Evolutionary conservation across 2,888 invertebrate genomes (phyloP).

Genomic region (Drosophila ezoana): DNA sequence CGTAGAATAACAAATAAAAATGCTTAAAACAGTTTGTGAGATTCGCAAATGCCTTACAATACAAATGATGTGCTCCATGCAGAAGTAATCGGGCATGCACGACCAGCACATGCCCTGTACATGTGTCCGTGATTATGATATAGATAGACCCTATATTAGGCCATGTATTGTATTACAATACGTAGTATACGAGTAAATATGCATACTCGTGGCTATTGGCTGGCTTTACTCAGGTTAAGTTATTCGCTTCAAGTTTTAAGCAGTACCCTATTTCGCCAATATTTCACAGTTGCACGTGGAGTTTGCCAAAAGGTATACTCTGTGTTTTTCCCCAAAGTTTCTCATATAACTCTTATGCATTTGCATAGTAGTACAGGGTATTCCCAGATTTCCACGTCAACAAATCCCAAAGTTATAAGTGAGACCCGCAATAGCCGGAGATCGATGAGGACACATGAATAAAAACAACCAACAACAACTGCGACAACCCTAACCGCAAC

Average conservation of each 20-base stretch:
- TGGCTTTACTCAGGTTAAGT: too few relatives aligned
- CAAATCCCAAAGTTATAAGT: not conserved
- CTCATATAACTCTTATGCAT: not conserved
- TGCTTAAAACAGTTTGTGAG: not conserved
- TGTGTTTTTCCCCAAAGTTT: too few relatives aligned
- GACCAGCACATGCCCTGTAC: not conserved
- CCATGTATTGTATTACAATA: too few relatives aligned
- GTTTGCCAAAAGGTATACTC: too few relatives aligned
- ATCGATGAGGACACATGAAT: constrained; percentile 4
- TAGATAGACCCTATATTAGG: too few relatives aligned
- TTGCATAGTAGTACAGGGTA: constrained; percentile 1
- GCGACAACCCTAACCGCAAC: not conserved
- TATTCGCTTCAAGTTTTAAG: too few relatives aligned
- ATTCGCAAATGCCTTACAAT: not conserved
- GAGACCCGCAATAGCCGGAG: not conserved
- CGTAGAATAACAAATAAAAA: constrained; percentile 7
- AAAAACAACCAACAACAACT: not conserved
- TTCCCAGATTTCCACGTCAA: not conserved
- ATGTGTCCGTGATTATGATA: not conserved
- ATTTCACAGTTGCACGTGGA: too few relatives aligned
- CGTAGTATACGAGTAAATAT: too few relatives aligned
- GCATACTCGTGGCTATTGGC: too few relatives aligned
- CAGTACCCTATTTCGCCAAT: too few relatives aligned
- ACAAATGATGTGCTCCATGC: not conserved
- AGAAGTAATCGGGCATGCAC: not conserved